These are phyloP conservation scores for Piprites chloris DNA, from an alignment of 2,113 vertebrate genomes.

Conservation along the genomic window DNA sequence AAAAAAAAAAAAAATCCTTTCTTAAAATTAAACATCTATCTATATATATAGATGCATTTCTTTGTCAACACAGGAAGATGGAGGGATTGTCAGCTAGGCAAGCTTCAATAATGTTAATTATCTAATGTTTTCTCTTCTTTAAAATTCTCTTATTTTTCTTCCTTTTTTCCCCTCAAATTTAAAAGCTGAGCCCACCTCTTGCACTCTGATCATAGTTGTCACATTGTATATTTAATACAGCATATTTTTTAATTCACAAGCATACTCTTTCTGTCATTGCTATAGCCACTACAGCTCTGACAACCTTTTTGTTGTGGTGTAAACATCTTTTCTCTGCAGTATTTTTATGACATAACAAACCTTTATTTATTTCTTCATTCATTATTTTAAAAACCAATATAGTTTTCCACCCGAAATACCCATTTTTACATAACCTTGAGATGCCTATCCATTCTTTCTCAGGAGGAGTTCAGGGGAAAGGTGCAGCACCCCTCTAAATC, in stretches of 20 bases:
- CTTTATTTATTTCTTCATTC: conserved; percentile 51
- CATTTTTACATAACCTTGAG: conserved; percentile 63
- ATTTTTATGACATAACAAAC: conserved; percentile 4
- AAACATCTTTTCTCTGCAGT: background rate
- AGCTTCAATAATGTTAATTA: conserved; percentile 25
- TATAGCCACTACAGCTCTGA: background rate
- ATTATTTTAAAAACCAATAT: conserved; percentile 56
- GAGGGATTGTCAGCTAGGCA: conserved; percentile 10
- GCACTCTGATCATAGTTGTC: background rate
- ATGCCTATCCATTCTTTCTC: conserved; percentile 61
- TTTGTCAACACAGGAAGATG: conserved; percentile 20
- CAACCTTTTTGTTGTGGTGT: background rate
- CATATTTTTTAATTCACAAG: conserved; percentile 17
- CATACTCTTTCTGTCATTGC: background rate
- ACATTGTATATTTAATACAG: background rate
- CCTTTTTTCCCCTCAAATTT: background rate
- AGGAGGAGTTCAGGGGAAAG: conserved; percentile 52
- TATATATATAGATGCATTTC: conserved; percentile 10
- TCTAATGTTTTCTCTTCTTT: conserved; percentile 9
- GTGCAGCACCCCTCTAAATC: conserved; percentile 58
- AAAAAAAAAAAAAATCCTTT: background rate
- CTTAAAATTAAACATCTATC: background rate
- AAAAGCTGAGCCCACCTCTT: background rate
- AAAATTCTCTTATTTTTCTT: background rate
- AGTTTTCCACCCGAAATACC: conserved; percentile 28